Base-by-base conservation (phyloP, 2,797 vertebrate genomes). In the Amblyraja radiata region DNA sequence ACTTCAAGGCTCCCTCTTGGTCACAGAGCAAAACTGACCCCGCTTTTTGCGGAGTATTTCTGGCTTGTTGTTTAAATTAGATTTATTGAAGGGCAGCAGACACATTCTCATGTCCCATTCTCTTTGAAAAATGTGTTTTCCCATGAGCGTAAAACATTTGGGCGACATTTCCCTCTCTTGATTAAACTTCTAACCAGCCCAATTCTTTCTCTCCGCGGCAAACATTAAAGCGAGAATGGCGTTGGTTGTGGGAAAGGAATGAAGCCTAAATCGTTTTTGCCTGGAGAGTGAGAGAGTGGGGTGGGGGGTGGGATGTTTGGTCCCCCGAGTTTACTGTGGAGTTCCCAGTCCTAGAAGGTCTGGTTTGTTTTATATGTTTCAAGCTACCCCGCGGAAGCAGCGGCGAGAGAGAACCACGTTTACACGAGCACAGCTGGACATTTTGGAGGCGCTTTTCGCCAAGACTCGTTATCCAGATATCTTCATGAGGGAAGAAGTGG, bases 401-500 rank as follows among this genome's bases (percentile, higher is more conserved):
- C 97, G 98, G 94, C 96, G 99, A 94, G 99, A 99, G 94, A 97
- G 99, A 95, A 99, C 98, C 79, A 99, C 99, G 93, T 99, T 99
- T 95, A 99, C 98, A 93, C 97, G 98, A 93, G 98, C 98, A 1
- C 99, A 99, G 96, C 97, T 99, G 71, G 99, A 99, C 4, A 96
- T 99, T 94, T 95, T 99, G 96, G 99, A 99, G 96, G 97, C 98
- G 76, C 97, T 99, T 54, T 99, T 99, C 93, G 98, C 97, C 95
- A 99, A 99, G 97, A 99, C 99, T 91, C 98, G 99, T 65, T 99
- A 99, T 94, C 99, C 99, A 65, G 99, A 99, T 94, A 99, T 99
- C 96, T 99, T 99, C 96, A 99, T 99, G 98, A 96, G 98, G 63
- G 99, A 99, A 95, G 99, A 99, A 94, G 99, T 99, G 95, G 99